Evolutionary conservation across 2,888 invertebrate species (phyloP).

Genomic region (Tipula unca): DNA sequence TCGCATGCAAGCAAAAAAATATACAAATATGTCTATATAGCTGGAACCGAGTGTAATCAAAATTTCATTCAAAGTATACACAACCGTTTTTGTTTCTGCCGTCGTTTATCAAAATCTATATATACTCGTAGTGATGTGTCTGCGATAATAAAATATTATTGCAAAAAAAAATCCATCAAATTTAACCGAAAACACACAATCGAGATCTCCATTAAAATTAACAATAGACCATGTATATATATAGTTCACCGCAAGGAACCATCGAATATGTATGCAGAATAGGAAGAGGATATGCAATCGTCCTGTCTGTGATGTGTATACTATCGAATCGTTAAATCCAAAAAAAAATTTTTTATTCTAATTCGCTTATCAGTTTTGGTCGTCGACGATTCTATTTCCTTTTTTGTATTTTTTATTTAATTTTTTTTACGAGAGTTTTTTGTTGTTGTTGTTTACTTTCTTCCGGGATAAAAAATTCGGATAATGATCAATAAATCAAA

Average conservation of each 20-base stretch:
- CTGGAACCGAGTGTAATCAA: neutral
- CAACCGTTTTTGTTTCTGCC: neutral
- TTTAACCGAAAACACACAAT: neutral
- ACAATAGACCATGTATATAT: neutral
- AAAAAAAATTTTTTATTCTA: neutral
- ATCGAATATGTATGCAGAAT: neutral
- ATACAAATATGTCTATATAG: neutral
- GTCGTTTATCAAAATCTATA: neutral
- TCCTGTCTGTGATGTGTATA: neutral
- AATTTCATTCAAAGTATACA: neutral
- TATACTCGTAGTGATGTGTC: neutral
- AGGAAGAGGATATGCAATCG: neutral
- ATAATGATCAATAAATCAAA: conserved; percentile 8
- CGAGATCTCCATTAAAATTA: neutral
- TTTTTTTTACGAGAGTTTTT: neutral
- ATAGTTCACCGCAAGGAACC: neutral
- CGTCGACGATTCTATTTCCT: neutral
- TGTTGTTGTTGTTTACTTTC: neutral
- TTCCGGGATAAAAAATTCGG: neutral
- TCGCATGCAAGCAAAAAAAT: neutral
- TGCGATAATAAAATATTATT: neutral
- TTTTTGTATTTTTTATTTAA: neutral
- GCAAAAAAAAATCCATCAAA: neutral
- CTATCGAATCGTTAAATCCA: neutral
- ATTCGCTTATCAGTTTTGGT: neutral